Evolutionary conservation across 2,113 vertebrate genomes (phyloP).

Genomic region (Zosterops lateralis): DNA sequence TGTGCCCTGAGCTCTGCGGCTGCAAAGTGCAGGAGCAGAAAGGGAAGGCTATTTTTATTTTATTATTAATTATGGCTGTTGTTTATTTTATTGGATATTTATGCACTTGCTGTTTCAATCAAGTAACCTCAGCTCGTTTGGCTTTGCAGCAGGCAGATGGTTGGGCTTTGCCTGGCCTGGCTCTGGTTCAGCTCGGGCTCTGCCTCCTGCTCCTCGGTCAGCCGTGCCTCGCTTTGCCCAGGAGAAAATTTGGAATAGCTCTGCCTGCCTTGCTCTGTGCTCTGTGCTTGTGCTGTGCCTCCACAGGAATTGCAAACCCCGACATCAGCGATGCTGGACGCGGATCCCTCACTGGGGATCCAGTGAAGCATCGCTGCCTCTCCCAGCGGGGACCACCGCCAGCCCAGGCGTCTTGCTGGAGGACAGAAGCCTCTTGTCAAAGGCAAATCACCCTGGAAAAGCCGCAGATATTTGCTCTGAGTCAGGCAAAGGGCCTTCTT

Average conservation of each 20-base stretch:
- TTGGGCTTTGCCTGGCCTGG: conserved; percentile 8
- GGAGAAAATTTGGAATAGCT: neutral
- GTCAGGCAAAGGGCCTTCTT: conserved; percentile 17
- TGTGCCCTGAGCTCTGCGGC: conserved; percentile 12
- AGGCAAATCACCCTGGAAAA: conserved; percentile 11
- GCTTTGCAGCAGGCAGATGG: neutral
- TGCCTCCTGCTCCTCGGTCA: neutral
- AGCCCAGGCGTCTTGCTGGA: neutral
- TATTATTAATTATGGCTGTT: conserved; percentile 6
- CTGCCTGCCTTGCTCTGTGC: neutral
- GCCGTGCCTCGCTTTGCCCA: neutral
- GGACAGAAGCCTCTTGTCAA: conserved; percentile 39
- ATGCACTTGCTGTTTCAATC: conserved; percentile 7
- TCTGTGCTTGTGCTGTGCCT: neutral
- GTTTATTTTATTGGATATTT: conserved; percentile 28
- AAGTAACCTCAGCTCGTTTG: neutral
- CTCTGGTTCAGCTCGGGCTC: neutral
- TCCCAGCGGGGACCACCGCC: neutral
- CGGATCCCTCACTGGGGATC: neutral
- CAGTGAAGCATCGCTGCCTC: neutral
- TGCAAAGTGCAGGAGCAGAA: conserved; percentile 4
- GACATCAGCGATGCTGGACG: neutral
- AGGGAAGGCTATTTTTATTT: conserved; percentile 5
- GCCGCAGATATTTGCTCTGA: neutral
- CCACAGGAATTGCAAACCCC: neutral